phyloP scores from a whole-genome alignment of 37 sponge, comb jelly and placozoan genomes.

The Sycon ciliatum region DNA sequence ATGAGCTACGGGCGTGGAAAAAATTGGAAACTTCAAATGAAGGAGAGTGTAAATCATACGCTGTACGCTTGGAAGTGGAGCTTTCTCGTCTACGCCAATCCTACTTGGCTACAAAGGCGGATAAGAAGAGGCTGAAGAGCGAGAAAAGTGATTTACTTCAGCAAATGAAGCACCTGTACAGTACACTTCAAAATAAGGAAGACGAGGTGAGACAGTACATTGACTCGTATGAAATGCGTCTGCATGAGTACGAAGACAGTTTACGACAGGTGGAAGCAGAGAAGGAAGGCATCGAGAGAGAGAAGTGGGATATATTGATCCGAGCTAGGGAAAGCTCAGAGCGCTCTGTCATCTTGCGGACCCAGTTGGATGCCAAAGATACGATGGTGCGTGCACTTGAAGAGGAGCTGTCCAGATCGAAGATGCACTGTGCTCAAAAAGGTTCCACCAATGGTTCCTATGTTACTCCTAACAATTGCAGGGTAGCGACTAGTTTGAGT shows the following conservation, averaged over 20 bases:
- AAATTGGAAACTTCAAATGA: too few relatives aligned
- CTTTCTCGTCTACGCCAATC: background rate
- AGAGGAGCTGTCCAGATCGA: constrained; percentile 33
- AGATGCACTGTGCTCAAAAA: too few relatives aligned
- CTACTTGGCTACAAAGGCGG: background rate
- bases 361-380: constrained; percentile 47
- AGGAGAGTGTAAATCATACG: too few relatives aligned
- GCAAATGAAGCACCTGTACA: constrained; percentile 12
- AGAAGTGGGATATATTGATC: constrained; percentile 83
- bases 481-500: too few relatives aligned
- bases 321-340: constrained; percentile 61
- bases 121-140: background rate
- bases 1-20: too few relatives aligned
- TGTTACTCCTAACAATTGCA: too few relatives aligned
- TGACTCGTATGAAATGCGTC: background rate
- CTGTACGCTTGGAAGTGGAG: background rate
- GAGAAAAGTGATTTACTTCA: background rate
- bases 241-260: constrained; percentile 41
- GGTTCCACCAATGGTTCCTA: too few relatives aligned
- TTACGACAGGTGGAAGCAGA: constrained; percentile 40
- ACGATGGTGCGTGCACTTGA: constrained; percentile 1
- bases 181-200: background rate
- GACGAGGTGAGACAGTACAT: constrained; percentile 15
- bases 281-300: constrained; percentile 51
- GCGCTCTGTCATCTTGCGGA: constrained; percentile 37